Evolutionary conservation across 2,113 vertebrate genomes (phyloP).

Genomic region (Hirundichthys speculiger): DNA sequence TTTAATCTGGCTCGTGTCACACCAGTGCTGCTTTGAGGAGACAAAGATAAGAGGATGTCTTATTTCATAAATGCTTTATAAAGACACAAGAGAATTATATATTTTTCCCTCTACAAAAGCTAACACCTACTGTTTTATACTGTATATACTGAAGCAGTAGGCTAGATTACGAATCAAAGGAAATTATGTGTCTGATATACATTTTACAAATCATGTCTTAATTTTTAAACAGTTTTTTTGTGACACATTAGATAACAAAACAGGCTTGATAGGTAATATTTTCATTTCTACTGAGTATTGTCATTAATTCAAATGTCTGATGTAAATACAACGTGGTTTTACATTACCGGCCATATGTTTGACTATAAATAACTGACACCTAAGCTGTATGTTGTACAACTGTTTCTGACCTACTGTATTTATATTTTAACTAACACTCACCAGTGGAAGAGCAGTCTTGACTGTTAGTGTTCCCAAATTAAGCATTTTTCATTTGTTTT

Average conservation of each 20-base stretch:
- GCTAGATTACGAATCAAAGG: slow-evolving; percentile 59
- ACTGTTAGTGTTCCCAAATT: slow-evolving; percentile 7
- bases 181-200: slow-evolving; percentile 50
- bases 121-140: slow-evolving; percentile 53
- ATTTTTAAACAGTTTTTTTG: slow-evolving; percentile 48
- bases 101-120: slow-evolving; percentile 21
- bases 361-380: slow-evolving; percentile 25
- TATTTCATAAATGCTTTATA: slow-evolving; percentile 65
- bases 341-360: slow-evolving; percentile 19
- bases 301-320: slow-evolving; percentile 20
- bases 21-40: slow-evolving; percentile 61
- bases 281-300: slow-evolving; percentile 10
- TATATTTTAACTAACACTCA: slow-evolving; percentile 56
- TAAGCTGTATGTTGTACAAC: slow-evolving; percentile 33
- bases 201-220: slow-evolving; percentile 66
- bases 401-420: slow-evolving; percentile 38
- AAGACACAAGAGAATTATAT: slow-evolving; percentile 56
- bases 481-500: slow-evolving; percentile 9
- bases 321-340: slow-evolving; percentile 17
- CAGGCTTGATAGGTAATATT: slow-evolving; percentile 18
- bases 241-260: slow-evolving; percentile 18
- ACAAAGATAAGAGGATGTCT: slow-evolving; percentile 25
- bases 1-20: slow-evolving; percentile 30
- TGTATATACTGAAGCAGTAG: slow-evolving; percentile 75
- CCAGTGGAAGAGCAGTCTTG: not conserved